phyloP scores from a whole-genome alignment of 2,797 vertebrate species.

The Dendrocincla fuliginosa region DNA sequence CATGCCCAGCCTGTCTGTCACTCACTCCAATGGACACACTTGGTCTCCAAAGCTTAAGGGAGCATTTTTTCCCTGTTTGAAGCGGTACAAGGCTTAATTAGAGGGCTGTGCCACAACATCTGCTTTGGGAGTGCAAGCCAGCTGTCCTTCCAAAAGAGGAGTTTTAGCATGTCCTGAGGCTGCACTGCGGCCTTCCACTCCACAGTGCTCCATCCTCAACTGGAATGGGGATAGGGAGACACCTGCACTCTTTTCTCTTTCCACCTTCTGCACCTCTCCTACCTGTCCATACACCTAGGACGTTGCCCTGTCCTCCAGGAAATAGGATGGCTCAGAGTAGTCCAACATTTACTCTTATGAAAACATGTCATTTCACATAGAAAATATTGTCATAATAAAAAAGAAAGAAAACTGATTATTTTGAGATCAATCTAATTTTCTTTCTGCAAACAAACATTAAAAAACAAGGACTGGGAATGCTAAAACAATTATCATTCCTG shows the following conservation, averaged over 20 bases:
- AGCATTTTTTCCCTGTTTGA: not conserved
- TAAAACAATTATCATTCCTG: not conserved
- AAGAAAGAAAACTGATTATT: not conserved
- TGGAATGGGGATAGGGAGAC: not conserved
- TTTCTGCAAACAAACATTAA: not conserved
- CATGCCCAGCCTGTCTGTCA: not conserved
- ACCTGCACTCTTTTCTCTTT: not conserved
- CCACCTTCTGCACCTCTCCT: not conserved
- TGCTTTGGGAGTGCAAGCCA: not conserved
- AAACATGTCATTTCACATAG: not conserved
- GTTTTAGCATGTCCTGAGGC: not conserved
- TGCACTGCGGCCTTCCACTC: not conserved
- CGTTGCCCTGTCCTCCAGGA: not conserved
- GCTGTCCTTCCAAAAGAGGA: not conserved
- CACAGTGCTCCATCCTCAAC: not conserved
- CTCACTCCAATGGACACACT: fast-evolving
- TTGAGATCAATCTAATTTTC: not conserved
- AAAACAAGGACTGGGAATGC: not conserved
- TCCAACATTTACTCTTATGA: not conserved
- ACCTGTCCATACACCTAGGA: fast-evolving
- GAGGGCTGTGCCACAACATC: not conserved
- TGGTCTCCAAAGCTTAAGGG: not conserved
- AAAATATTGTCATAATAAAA: not conserved
- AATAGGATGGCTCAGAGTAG: not conserved
- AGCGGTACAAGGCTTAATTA: not conserved